These are phyloP conservation scores for Pardalotus punctatus DNA, from an alignment of 2,113 vertebrate genomes.

Conservation along the genomic window DNA sequence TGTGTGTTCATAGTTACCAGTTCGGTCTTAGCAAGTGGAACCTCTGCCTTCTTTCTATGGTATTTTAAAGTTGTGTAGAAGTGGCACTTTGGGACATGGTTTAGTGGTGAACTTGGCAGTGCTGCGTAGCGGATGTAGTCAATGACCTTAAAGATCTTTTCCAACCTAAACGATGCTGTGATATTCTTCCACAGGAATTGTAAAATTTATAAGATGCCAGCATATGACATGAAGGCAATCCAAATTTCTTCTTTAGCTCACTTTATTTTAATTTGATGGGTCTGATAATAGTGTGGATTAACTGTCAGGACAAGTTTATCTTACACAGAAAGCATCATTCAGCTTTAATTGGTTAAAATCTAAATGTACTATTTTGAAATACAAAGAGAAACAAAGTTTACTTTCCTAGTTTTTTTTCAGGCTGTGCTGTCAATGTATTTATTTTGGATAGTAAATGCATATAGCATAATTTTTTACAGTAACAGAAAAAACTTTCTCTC, in stretches of 20 bases:
- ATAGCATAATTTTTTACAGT: not conserved
- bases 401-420: slow-evolving; percentile 5
- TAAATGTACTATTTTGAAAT: not conserved
- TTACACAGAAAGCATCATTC: not conserved
- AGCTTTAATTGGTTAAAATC: not conserved
- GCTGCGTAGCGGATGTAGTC: not conserved
- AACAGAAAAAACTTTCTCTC: not conserved
- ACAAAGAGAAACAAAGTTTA: not conserved
- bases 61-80: not conserved
- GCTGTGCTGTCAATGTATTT: not conserved
- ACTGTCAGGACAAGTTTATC: not conserved
- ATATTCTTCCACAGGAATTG: not conserved
- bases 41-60: not conserved
- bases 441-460: not conserved
- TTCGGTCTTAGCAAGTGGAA: not conserved
- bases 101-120: not conserved
- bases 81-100: not conserved
- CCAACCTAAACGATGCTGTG: not conserved
- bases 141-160: not conserved
- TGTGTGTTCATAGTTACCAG: not conserved
- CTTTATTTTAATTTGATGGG: not conserved
- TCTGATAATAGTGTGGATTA: not conserved
- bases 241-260: slow-evolving; percentile 1
- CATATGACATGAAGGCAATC: not conserved
- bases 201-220: not conserved